phyloP scores from a whole-genome alignment of 2,888 invertebrate genomes.

The Junonia oenone region DNA sequence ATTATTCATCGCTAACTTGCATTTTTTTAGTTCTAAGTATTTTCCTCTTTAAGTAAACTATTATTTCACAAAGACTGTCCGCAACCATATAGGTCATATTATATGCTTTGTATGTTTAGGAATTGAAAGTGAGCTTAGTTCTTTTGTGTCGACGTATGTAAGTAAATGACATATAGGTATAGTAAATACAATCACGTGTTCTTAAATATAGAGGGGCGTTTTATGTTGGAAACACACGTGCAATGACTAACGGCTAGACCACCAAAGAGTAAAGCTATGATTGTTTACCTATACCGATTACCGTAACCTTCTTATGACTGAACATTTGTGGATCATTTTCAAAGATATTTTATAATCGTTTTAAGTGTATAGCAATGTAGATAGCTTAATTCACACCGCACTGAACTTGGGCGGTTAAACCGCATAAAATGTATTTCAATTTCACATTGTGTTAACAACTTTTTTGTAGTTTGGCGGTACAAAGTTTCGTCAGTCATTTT shows the following conservation, averaged over 20 bases:
- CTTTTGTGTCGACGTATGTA: slow-evolving; percentile 5
- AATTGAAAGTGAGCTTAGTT: background rate
- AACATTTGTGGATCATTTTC: slow-evolving; percentile 38
- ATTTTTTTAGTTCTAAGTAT: slow-evolving; percentile 22
- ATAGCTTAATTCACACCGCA: slow-evolving; percentile 21
- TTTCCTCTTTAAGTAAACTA: slow-evolving; percentile 11
- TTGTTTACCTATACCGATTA: slow-evolving; percentile 37
- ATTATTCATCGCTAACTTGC: slow-evolving; percentile 8
- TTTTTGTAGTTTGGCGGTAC: slow-evolving; percentile 27
- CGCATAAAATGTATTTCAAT: slow-evolving; percentile 29
- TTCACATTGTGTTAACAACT: background rate
- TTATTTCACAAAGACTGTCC: slow-evolving; percentile 22
- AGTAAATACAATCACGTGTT: slow-evolving; percentile 24
- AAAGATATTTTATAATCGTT: slow-evolving; percentile 24
- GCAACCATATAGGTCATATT: slow-evolving; percentile 20
- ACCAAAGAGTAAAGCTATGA: slow-evolving; percentile 63
- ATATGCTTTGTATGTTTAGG: slow-evolving; percentile 4
- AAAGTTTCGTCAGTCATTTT: slow-evolving; percentile 43
- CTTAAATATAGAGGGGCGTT: slow-evolving; percentile 19
- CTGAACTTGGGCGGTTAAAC: slow-evolving; percentile 46
- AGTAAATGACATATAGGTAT: slow-evolving; percentile 19
- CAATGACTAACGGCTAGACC: slow-evolving; percentile 69
- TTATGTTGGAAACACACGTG: slow-evolving; percentile 38
- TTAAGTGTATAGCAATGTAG: slow-evolving; percentile 18
- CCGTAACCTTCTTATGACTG: slow-evolving; percentile 42